Percentiles rank a stretch among this genome's conserved stretches.
Conservation (phyloP, 2,888 invertebrate genomes). For the Athetis lepigone region DNA sequence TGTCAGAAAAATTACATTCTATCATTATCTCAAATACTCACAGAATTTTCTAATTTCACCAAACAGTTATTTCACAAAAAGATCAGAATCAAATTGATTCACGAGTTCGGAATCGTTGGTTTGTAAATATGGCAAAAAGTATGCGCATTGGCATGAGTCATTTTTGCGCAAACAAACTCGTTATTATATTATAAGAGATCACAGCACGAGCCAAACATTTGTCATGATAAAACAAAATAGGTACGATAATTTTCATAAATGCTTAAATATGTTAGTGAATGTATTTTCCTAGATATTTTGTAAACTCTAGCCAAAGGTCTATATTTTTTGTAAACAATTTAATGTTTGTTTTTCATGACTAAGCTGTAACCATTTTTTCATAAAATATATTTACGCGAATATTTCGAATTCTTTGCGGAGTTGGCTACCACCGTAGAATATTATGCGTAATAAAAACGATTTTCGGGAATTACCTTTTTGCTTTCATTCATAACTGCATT, state of each 20-base stretch:
- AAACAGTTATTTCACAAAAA: constrained; percentile 15
- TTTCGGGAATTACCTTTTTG: constrained; percentile 4
- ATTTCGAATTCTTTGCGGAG: constrained; percentile 4
- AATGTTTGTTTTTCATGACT: constrained; percentile 20
- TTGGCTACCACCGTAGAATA: constrained; percentile 9
- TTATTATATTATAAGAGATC: constrained; percentile 33
- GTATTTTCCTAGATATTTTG: constrained; percentile 12
- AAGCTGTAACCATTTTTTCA: not conserved
- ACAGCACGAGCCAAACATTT: constrained; percentile 50
- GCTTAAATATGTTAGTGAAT: constrained; percentile 7
- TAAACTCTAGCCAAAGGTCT: not conserved
- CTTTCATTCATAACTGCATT: constrained; percentile 42
- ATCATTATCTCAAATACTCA: constrained; percentile 18
- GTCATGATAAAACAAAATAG: constrained; percentile 53
- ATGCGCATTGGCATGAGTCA: constrained; percentile 44
- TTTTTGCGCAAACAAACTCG: constrained; percentile 26
- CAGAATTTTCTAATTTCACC: too few relatives aligned
- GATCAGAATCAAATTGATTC: constrained; percentile 47
- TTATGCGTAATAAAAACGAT: constrained; percentile 3
- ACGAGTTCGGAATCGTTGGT: constrained; percentile 51
- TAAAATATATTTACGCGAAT: not conserved
- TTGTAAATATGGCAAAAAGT: constrained; percentile 42
- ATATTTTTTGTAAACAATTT: not conserved
- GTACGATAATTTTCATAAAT: constrained; percentile 21
- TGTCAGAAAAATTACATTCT: not conserved